A percentile compares a stretch with the other conserved stretches of the same genome.
These are phyloP conservation scores for Guaruba guarouba DNA, from an alignment of 2,113 vertebrate genomes.

Conservation along the genomic window DNA sequence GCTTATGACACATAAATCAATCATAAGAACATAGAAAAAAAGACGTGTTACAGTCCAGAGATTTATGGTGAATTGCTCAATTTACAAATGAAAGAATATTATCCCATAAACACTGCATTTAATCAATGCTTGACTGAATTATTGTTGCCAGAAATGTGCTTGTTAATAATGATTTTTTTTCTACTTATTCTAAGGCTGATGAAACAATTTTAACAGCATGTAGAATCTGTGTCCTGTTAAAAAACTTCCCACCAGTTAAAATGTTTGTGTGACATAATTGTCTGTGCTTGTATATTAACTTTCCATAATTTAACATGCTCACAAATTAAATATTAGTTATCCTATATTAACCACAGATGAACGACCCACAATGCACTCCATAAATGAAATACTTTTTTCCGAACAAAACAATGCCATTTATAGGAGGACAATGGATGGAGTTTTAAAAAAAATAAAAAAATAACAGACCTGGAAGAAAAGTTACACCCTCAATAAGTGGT, in stretches of 20 bases:
- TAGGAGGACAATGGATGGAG: background rate
- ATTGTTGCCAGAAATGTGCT: constrained; percentile 12
- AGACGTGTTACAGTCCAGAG: background rate
- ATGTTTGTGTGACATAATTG: constrained; percentile 7
- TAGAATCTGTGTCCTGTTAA: background rate
- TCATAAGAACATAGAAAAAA: background rate
- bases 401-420: background rate
- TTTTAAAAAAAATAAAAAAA: background rate
- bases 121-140: background rate
- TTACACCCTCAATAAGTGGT: background rate
- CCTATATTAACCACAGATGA: background rate
- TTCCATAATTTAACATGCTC: background rate
- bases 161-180: background rate
- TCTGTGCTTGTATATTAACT: constrained; percentile 22
- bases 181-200: background rate
- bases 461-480: background rate
- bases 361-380: background rate
- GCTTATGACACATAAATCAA: background rate
- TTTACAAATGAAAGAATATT: background rate
- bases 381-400: background rate
- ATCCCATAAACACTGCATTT: background rate
- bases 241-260: constrained; percentile 28
- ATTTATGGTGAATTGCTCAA: background rate
- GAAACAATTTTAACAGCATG: background rate
- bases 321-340: background rate